Percentiles rank a stretch among this genome's conserved stretches.
Evolutionary conservation across 2,888 invertebrate species (phyloP).

Genomic region (Malthinus flaveolus): DNA sequence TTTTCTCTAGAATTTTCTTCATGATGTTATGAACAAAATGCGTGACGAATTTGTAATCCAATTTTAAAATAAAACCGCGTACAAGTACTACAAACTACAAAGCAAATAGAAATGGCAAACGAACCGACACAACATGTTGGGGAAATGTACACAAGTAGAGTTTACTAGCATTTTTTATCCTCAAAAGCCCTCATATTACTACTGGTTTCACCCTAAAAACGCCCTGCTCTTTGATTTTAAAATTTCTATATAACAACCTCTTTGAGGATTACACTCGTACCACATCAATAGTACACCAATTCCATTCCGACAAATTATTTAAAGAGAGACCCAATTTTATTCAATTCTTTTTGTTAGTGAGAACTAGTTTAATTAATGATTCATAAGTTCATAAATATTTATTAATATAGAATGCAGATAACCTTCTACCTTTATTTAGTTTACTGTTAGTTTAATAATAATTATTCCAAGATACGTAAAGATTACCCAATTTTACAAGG

Average conservation of each 20-base stretch:
- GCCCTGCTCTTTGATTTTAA: slow-evolving; percentile 29
- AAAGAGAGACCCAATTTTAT: background rate
- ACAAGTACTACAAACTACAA: no score
- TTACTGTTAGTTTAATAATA: no score
- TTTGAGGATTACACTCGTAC: slow-evolving; percentile 6
- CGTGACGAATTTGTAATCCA: slow-evolving; percentile 30
- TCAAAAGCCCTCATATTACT: slow-evolving; percentile 26
- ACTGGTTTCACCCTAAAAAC: slow-evolving; percentile 16
- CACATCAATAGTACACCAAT: background rate
- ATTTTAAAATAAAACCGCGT: slow-evolving; percentile 32
- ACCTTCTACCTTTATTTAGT: no score
- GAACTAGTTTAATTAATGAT: no score
- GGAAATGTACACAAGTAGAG: slow-evolving; percentile 26
- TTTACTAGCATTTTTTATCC: slow-evolving; percentile 21
- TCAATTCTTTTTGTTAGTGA: background rate
- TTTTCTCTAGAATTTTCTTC: no score
- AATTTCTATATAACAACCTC: slow-evolving; percentile 15
- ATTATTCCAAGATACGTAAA: no score
- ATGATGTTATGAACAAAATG: background rate
- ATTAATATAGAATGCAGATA: no score
- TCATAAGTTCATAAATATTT: no score
- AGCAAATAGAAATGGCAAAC: slow-evolving; percentile 32
- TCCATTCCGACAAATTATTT: background rate
- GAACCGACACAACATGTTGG: slow-evolving; percentile 33
- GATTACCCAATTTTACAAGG: no score